Percentiles rank a stretch among this genome's conserved stretches.
Evolutionary conservation across 2,888 invertebrate genomes (phyloP).

Genomic region (Ectobius pallidus): DNA sequence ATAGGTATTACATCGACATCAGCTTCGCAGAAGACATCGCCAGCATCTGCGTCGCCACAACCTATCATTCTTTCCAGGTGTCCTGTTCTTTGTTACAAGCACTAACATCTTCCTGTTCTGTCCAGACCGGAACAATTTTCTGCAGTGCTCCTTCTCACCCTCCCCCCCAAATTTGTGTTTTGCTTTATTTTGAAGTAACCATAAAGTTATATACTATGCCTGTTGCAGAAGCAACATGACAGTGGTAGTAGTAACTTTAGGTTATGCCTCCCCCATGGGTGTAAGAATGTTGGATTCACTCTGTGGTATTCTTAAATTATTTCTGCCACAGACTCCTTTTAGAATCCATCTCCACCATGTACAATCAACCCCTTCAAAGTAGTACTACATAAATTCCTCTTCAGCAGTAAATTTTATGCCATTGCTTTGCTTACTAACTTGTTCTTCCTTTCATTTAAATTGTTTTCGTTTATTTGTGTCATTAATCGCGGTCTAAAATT

Average conservation of each 20-base stretch:
- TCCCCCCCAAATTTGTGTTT: constrained; percentile 16
- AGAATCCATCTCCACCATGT: too few species aligned
- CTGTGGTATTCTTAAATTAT: too few species aligned
- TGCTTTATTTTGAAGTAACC: constrained; percentile 13
- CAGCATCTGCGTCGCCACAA: neutral
- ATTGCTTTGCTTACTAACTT: neutral
- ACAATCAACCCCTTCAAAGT: too few species aligned
- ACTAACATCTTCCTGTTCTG: neutral
- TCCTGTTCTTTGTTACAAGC: constrained; percentile 18
- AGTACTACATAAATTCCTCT: too few species aligned
- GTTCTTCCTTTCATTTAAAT: too few species aligned
- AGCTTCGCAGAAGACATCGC: constrained; percentile 10
- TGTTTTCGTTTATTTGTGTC: neutral
- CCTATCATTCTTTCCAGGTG: constrained; percentile 31
- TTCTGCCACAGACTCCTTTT: too few species aligned
- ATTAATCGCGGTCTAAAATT: neutral
- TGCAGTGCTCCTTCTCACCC: neutral
- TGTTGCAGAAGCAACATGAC: neutral
- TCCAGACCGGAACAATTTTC: constrained; percentile 19
- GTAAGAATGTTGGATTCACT: neutral
- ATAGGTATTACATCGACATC: too few species aligned
- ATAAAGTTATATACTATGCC: neutral
- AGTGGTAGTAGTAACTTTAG: neutral
- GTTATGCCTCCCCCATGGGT: neutral
- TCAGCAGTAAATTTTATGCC: too few species aligned